Percentiles rank a stretch among this genome's conserved stretches.
These are phyloP conservation scores for Sycobia sp. DNA, from an alignment of 1,140 invertebrate species.

Conservation along the genomic window DNA sequence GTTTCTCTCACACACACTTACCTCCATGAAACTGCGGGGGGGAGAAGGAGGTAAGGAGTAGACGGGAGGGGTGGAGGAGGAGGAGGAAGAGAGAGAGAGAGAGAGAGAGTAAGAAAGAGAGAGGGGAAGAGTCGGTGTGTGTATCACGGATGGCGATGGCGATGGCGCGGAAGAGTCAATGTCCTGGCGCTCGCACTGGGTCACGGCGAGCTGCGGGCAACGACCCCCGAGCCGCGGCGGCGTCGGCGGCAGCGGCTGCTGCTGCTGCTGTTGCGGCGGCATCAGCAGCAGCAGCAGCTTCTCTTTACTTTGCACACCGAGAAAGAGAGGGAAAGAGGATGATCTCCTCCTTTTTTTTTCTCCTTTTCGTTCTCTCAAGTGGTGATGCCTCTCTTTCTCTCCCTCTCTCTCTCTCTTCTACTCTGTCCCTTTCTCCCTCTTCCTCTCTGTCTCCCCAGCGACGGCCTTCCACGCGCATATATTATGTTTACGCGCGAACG, in stretches of 20 bases:
- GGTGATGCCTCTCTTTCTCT: no score
- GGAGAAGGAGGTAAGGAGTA: background rate
- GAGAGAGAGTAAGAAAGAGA: background rate
- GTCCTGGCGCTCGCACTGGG: conserved; percentile 63
- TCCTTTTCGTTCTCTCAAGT: no score
- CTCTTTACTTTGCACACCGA: conserved; percentile 60
- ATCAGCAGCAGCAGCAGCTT: conserved; percentile 41
- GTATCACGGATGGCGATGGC: conserved; percentile 52
- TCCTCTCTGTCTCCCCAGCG: background rate
- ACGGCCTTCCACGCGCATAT: no score
- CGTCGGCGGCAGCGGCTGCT: no score
- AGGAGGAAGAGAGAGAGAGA: background rate
- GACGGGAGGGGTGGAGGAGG: background rate
- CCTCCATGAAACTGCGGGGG: background rate
- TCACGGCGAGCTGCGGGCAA: conserved; percentile 62
- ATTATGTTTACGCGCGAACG: no score
- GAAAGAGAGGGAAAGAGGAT: conserved; percentile 33
- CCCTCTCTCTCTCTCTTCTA: background rate
- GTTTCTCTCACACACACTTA: background rate
- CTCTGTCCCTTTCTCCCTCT: background rate
- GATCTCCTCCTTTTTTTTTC: conserved; percentile 1
- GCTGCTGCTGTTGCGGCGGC: no score
- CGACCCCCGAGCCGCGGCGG: no score
- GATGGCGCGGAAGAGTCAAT: conserved; percentile 58
- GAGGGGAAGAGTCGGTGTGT: conserved; percentile 47